Base-by-base conservation (phyloP, 2,888 invertebrate genomes). In the Callyntrura guangdongensis region DNA sequence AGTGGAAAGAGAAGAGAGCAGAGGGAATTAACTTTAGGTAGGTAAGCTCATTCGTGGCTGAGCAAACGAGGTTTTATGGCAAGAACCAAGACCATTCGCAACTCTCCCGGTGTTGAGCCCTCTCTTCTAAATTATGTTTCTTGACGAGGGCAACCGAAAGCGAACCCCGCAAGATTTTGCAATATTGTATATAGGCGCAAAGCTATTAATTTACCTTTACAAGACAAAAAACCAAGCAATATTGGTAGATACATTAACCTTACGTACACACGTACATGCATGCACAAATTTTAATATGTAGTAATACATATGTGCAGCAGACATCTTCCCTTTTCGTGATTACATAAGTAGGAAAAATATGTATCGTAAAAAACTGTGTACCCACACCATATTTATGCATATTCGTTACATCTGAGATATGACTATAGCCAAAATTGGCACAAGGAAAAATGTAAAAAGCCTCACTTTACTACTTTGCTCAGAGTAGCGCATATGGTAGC, bases 81-180 rank as follows among this genome's bases (percentile, higher is more conserved):
- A 20, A 27, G 79, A 86, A 74, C 86, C 49, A 59, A 88, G 87
- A 88, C 87, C 87, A 88, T 67, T 81, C 87, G 79, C 87, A 88
- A 88, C 87, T 81, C 82, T 88, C 17, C 22, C 82, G 17, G 45
- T 1, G 87, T 88, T 88, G 87, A 88, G 87, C 12, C 49, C 6
- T 47, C 1, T n/a, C n/a, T n/a, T 25, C 14, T 53, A 27, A 53
- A 1, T 0, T 17, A 9, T 22, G 17, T 47, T 49, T 72, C 22
- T 67, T 47, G 4, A 59, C 77, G 77, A 77, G 49, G 22, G 49
- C 9, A 56, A 83, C 49, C 59, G 45, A n/a, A n/a, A n/a, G n/a
- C n/a, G n/a, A 59, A 59, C 77, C n/a, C 14, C 27, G 11, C 72
- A 45, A 72, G 20, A 47, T 72, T 72, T 45, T 72, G 2, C 20